These are phyloP conservation scores for Cinclus cinclus DNA, from an alignment of 2,113 vertebrate species.

Conservation along the genomic window DNA sequence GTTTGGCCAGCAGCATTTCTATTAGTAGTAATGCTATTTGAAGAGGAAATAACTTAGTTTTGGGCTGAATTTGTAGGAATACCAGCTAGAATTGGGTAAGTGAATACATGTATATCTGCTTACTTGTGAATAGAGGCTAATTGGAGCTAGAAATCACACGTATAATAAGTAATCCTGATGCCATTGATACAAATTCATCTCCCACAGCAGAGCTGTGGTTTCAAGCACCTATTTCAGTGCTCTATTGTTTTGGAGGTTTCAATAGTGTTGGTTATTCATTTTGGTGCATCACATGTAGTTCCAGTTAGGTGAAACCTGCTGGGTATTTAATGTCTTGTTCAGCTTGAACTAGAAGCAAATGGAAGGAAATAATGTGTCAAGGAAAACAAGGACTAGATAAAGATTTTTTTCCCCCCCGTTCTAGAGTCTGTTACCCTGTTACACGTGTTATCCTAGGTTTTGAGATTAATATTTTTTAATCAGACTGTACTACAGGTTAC, in stretches of 20 bases:
- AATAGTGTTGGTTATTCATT: background rate
- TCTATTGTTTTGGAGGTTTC: background rate
- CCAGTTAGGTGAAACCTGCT: background rate
- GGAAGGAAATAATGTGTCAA: background rate
- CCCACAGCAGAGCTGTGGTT: background rate
- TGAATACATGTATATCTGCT: background rate
- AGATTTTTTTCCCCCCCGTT: background rate
- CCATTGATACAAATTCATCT: background rate
- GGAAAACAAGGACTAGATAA: background rate
- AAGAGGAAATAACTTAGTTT: constrained; percentile 8
- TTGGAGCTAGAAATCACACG: background rate
- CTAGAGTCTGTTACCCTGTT: background rate
- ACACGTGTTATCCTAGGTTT: background rate
- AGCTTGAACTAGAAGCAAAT: background rate
- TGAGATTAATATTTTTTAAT: background rate
- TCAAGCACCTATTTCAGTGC: background rate
- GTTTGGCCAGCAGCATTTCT: constrained; percentile 48
- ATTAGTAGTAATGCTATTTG: constrained; percentile 24
- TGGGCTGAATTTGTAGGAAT: background rate
- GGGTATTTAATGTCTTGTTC: background rate
- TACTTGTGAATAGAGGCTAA: constrained; percentile 7
- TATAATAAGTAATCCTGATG: constrained; percentile 4
- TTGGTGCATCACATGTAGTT: background rate
- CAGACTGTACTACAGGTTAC: background rate
- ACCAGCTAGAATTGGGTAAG: background rate